Percentiles rank a stretch among this genome's conserved stretches.
Conservation (phyloP, 1,140 invertebrate species). For the Hypsibius dujardini region DNA sequence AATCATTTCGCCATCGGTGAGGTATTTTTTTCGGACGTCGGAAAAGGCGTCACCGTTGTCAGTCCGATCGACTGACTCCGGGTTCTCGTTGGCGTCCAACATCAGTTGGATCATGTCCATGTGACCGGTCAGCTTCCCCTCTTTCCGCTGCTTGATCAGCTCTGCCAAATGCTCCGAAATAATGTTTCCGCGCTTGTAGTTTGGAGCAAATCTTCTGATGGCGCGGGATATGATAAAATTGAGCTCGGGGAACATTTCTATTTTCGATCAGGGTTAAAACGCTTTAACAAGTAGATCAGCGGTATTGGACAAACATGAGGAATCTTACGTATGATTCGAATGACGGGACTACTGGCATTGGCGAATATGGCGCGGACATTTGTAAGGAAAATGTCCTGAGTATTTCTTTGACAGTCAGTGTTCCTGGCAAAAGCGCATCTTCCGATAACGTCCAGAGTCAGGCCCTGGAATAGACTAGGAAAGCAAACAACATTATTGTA, state of each 20-base stretch:
- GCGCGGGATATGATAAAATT: background rate
- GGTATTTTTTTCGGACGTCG: slow-evolving; percentile 21
- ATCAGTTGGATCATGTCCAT: slow-evolving; percentile 25
- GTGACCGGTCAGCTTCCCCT: background rate
- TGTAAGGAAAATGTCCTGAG: slow-evolving; percentile 32
- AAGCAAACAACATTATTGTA: slow-evolving; percentile 26
- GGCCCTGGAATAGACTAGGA: slow-evolving; percentile 32
- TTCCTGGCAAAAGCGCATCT: slow-evolving; percentile 36
- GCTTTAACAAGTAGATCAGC: background rate
- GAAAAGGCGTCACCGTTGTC: background rate
- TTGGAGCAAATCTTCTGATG: background rate
- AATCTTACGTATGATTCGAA: background rate
- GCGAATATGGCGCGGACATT: background rate
- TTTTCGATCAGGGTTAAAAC: background rate
- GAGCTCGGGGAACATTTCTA: slow-evolving; percentile 9
- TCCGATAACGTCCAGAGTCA: slow-evolving; percentile 38
- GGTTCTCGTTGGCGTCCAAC: slow-evolving; percentile 24
- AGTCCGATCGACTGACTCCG: background rate
- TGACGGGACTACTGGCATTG: background rate
- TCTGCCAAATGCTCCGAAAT: background rate
- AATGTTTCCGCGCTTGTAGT: background rate
- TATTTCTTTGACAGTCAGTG: slow-evolving; percentile 33
- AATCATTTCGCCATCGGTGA: slow-evolving; percentile 34
- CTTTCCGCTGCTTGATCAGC: background rate
- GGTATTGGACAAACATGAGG: background rate